Conservation (phyloP, 2,797 vertebrate species). For the Chelon labrosus region DNA sequence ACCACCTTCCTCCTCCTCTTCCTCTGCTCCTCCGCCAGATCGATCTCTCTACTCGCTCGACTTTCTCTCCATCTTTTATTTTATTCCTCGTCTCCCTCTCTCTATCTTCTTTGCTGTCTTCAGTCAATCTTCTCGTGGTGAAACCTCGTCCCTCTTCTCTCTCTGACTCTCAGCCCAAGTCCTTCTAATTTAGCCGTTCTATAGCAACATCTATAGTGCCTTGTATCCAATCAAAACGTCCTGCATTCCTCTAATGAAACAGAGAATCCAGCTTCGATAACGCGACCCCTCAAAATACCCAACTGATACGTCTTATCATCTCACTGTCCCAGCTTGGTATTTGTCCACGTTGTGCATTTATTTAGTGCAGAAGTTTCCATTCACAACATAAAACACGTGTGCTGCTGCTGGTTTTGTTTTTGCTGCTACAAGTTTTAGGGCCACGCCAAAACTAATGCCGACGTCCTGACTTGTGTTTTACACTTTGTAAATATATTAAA, state of each 20-base stretch:
- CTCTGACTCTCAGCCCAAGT: constrained; percentile 29
- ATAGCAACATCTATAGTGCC: constrained; percentile 87
- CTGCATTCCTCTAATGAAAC: constrained; percentile 72
- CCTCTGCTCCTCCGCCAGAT: constrained; percentile 12
- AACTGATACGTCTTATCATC: background rate
- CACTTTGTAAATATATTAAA: background rate
- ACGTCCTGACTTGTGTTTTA: too few species aligned
- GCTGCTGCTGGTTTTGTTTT: constrained; percentile 35
- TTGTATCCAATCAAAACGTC: constrained; percentile 80
- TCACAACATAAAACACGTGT: background rate
- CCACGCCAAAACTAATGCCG: background rate
- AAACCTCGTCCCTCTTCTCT: background rate
- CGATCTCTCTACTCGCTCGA: constrained; percentile 38
- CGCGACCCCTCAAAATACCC: constrained; percentile 29
- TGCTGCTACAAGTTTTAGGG: constrained; percentile 41
- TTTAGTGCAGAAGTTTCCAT: background rate
- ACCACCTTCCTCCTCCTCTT: constrained; percentile 56
- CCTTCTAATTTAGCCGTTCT: constrained; percentile 70
- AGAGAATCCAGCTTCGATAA: constrained; percentile 52
- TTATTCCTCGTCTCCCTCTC: constrained; percentile 19
- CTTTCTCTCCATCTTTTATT: constrained; percentile 57
- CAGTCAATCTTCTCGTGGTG: constrained; percentile 34
- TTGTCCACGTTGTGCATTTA: constrained; percentile 1
- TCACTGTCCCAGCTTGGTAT: background rate
- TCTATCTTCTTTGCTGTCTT: constrained; percentile 20